Conservation (phyloP, 1,140 invertebrate species). For the Drosophila rufa region DNA sequence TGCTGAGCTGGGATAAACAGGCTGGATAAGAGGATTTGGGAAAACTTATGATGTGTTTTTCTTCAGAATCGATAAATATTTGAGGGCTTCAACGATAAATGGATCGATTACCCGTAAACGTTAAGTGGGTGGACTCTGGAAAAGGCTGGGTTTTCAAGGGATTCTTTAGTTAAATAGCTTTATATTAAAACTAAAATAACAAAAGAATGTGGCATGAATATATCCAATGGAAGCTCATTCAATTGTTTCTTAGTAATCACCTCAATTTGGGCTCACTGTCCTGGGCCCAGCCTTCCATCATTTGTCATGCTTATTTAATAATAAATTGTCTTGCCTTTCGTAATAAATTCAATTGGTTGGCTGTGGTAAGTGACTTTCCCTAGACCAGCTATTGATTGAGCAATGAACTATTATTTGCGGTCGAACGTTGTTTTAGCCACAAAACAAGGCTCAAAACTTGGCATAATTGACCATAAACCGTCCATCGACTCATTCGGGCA, state of each 20-base stretch:
- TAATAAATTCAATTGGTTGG: constrained; percentile 66
- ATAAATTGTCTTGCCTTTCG: constrained; percentile 54
- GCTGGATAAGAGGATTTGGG: constrained; percentile 47
- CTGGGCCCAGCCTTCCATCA: constrained; percentile 13
- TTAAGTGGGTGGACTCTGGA: neutral
- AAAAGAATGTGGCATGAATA: neutral
- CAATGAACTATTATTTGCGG: constrained; percentile 57
- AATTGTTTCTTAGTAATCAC: neutral
- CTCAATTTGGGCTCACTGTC: neutral
- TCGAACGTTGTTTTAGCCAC: constrained; percentile 5
- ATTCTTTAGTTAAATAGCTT: neutral
- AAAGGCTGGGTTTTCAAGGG: neutral
- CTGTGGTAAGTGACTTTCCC: constrained; percentile 46
- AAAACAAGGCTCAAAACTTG: constrained; percentile 21
- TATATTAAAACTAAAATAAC: neutral
- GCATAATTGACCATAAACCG: constrained; percentile 55
- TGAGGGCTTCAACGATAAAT: constrained; percentile 32
- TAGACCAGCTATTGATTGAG: constrained; percentile 49
- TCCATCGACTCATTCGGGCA: constrained; percentile 21
- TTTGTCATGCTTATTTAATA: constrained; percentile 65
- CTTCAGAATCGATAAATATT: constrained; percentile 49
- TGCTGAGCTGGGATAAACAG: constrained; percentile 39
- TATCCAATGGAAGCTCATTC: neutral
- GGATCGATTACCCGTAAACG: constrained; percentile 34
- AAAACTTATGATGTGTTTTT: constrained; percentile 42